Base-by-base conservation (phyloP, 2,797 vertebrate genomes). In the Muraenolepis orangiensis region DNA sequence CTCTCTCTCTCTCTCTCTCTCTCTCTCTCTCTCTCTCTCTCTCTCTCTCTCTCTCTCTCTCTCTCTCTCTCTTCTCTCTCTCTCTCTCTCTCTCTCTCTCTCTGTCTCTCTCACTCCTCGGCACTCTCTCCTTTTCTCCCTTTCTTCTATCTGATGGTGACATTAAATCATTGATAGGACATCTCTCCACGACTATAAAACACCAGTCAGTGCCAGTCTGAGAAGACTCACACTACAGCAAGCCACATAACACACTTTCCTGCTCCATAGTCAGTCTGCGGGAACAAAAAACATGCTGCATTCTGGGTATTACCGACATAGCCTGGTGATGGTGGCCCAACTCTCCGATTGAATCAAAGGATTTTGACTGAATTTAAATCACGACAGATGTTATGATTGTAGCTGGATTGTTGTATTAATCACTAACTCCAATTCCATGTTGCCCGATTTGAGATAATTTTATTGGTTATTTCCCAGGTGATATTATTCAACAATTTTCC, bases 121-220 rank as follows among this genome's bases (percentile, higher is more conserved):
- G 3, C 32, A 20, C 82, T 80, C 88, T 85, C 70, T 68, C n/a
- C n/a, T n/a, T n/a, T n/a, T n/a, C n/a, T n/a, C n/a, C n/a, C n/a
- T n/a, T n/a, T n/a, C 75, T 85, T 92, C 87, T 77, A 86, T 91
- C 86, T 90, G 88, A 92, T 89, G 89, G 87, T 83, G 57, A 85
- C 86, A 84, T 86, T 94, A 89, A 94, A 93, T 93, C 93, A 94
- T 93, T 92, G 90, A 94, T 93, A 79, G 88, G 85, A 91, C 91
- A 92, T 90, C 77, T 51, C 84, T 87, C 86, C 91, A 92, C 90
- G 92, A 92, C 90, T 81, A 87, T 90, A 89, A 92, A 92, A 91
- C 88, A 92, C 87, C 89, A 92, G 89, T 91, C 92, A 87, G 73
- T 38, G 73, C 42, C 78, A 72, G 78, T 78, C 83, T 81, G 83